Conservation (phyloP, 1,140 invertebrate species). For the Lepeophtheirus salmonis region DNA sequence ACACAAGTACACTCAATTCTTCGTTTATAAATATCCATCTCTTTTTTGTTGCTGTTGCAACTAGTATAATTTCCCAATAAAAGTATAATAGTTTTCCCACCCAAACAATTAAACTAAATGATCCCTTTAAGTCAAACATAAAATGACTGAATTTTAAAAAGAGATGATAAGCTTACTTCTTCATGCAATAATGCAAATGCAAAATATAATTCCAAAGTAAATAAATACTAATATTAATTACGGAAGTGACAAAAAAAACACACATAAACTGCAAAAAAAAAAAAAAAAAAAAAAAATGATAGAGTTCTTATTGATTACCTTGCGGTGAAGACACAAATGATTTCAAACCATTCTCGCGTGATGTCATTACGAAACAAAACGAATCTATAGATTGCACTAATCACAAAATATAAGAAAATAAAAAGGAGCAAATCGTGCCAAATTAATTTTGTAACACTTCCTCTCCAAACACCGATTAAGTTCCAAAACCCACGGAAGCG, state of each 20-base stretch:
- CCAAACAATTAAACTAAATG: too few relatives aligned
- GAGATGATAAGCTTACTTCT: neutral
- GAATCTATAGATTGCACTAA: constrained; percentile 73
- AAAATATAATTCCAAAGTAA: neutral
- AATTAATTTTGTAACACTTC: constrained; percentile 91
- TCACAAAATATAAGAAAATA: constrained; percentile 58
- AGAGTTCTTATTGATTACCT: neutral
- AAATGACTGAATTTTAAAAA: too few relatives aligned
- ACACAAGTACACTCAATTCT: too few relatives aligned
- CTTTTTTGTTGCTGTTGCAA: too few relatives aligned
- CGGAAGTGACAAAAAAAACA: neutral
- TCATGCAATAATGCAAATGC: neutral
- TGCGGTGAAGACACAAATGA: constrained; percentile 1
- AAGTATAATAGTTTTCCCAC: too few relatives aligned
- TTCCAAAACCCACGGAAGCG: constrained; percentile 10
- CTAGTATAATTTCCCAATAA: too few relatives aligned
- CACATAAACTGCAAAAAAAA: neutral
- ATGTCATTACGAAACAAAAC: constrained; percentile 41
- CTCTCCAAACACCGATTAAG: constrained; percentile 45
- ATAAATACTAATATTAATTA: too few relatives aligned
- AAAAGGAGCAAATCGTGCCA: constrained; percentile 83
- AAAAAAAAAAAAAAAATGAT: neutral
- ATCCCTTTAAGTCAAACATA: too few relatives aligned
- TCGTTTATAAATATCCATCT: too few relatives aligned
- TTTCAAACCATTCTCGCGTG: constrained; percentile 13